Evolutionary conservation across 1,140 invertebrate species (phyloP), one percentile per base, ranked within the genome.

Genomic region (Amphibalanus amphitrite): DNA sequence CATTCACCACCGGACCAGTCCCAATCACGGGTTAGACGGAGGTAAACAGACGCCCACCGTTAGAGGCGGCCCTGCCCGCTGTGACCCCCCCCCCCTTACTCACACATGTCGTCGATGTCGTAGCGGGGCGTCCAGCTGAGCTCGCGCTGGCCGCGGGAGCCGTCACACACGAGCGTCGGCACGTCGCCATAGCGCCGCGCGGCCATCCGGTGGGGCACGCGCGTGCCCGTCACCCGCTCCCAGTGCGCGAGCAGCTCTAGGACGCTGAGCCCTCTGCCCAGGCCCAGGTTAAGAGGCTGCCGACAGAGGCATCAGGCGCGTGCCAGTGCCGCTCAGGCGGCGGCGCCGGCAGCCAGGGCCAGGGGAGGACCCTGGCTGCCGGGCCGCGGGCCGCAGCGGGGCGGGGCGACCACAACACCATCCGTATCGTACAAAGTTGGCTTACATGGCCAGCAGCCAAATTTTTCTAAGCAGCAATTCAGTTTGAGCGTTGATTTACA

Each of bases 71-170:
- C 26, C 0, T 69, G 65, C 23, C 64, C 13, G 47, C n/a, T 4
- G 65, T 8, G n/a, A 1, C 28, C 4, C n/a, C 26, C 65, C 3
- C n/a, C 8, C 13, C 69, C 28, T 59, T 74, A 74, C 75, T 84
- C 85, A 89, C 95, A 98, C 95, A 98, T 98, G 74, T 93, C 89
- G 69, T 88, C 80, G 0, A 98, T 82, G 76, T 85, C 86, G 75
- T 85, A 85, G 17, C 83, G 85, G 25, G 95, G 90, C 72, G 84
- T 85, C 95, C 95, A 98, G 47, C 85, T 84, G 0, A 98, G 82
- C 76, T 93, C 86, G 70, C 85, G 82, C 64, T 85, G 84, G 25
- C 94, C 91, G 72, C 91, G 79, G 69, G 81, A 81, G 69, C 90
- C 86, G 82, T 95, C 90, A n/a, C 93, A 91, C 79, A 91, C 97